A percentile compares a stretch with the other conserved stretches of the same genome.
phyloP scores from a whole-genome alignment of 1,140 invertebrate species.

The Drosophila insularis region DNA sequence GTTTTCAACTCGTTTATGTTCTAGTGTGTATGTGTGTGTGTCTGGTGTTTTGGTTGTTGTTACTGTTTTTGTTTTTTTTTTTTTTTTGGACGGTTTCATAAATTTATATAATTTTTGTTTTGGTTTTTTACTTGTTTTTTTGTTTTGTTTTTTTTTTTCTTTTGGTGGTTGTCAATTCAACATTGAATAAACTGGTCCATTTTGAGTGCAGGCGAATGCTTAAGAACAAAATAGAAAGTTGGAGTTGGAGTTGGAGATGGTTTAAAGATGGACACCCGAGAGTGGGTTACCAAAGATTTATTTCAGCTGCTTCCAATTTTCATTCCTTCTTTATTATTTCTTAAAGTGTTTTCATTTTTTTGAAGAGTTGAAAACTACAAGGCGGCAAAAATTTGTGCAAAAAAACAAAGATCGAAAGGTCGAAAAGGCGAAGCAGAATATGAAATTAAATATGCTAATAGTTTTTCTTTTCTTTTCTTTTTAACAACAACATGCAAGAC shows the following conservation, averaged over 20 bases:
- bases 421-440: conserved; percentile 13
- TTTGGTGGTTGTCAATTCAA: conserved; percentile 77
- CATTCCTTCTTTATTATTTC: not conserved
- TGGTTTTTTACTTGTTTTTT: conserved; percentile 56
- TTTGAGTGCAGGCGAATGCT: conserved; percentile 40
- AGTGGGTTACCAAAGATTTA: too few relatives aligned
- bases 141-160: conserved; percentile 47
- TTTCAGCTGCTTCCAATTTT: not conserved
- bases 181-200: conserved; percentile 77
- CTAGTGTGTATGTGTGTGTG: conserved; percentile 11
- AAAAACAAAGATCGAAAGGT: conserved; percentile 1
- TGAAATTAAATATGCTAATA: conserved; percentile 37
- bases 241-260: not conserved
- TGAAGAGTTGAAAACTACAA: conserved; percentile 77
- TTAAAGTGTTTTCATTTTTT: conserved; percentile 3
- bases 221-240: not conserved
- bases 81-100: conserved; percentile 74
- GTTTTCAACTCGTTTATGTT: conserved; percentile 73
- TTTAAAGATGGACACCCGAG: too few relatives aligned
- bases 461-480: not conserved
- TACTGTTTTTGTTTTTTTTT: conserved; percentile 29
- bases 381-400: conserved; percentile 23
- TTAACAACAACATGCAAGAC: conserved; percentile 36
- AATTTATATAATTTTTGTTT: conserved; percentile 67
- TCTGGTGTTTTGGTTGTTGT: conserved; percentile 53